These are phyloP conservation scores for Zaprionus lineosus DNA, from an alignment of 2,888 invertebrate species.

Conservation along the genomic window DNA sequence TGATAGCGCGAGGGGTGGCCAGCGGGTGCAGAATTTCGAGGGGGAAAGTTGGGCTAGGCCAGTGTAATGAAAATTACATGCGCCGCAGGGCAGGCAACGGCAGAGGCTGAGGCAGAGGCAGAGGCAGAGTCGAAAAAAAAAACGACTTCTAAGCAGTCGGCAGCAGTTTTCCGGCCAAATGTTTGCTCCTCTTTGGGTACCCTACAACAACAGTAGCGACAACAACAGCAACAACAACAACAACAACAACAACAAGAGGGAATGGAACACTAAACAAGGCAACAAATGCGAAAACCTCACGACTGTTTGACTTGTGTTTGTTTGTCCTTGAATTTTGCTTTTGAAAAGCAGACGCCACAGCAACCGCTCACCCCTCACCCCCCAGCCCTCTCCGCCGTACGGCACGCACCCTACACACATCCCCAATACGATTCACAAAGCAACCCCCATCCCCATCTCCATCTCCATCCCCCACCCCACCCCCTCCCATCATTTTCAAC, in stretches of 20 bases:
- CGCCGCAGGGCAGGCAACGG: conserved; percentile 36
- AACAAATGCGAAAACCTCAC: conserved; percentile 57
- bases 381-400: background rate
- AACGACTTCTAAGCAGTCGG: conserved; percentile 65
- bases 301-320: conserved; percentile 76
- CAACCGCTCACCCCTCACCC: conserved; percentile 10
- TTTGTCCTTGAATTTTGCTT: conserved; percentile 77
- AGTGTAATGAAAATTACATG: conserved; percentile 72
- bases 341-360: conserved; percentile 47
- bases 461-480: background rate
- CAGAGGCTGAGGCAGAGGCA: too few relatives aligned
- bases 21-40: too few relatives aligned
- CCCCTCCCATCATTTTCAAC: conserved; percentile 5
- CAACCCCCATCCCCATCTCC: too few relatives aligned
- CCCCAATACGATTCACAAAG: too few relatives aligned
- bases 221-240: conserved; percentile 13
- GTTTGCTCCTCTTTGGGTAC: conserved; percentile 37
- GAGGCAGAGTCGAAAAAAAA: too few relatives aligned
- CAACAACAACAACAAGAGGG: conserved; percentile 28
- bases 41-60: conserved; percentile 16
- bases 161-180: conserved; percentile 58
- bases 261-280: conserved; percentile 25
- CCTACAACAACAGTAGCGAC: conserved; percentile 10
- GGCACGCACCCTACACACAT: too few relatives aligned
- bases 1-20: conserved; percentile 1